These are phyloP conservation scores for Adelges cooleyi DNA, from an alignment of 1,140 invertebrate species.

Conservation along the genomic window DNA sequence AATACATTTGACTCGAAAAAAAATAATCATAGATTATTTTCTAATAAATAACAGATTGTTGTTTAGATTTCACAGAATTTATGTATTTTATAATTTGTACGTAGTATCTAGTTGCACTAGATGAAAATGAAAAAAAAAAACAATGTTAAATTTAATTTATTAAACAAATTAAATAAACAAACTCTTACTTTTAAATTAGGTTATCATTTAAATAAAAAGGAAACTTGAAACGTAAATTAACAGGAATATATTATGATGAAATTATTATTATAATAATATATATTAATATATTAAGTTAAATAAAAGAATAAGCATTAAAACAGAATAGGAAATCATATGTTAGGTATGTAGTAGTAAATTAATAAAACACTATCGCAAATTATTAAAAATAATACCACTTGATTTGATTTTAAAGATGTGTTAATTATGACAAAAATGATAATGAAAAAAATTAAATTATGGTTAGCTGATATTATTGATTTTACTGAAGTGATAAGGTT, in stretches of 20 bases:
- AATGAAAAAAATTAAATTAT: background rate
- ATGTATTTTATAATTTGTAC: no score
- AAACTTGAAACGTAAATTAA: no score
- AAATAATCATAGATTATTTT: no score
- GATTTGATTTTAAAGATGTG: background rate
- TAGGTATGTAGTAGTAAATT: constrained; percentile 9
- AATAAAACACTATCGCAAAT: constrained; percentile 4
- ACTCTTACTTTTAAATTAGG: background rate
- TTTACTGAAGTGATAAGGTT: constrained; percentile 15
- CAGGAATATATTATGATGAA: no score
- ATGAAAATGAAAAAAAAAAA: no score
- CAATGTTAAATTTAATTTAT: no score
- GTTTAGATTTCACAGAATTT: no score
- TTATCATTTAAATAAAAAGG: background rate
- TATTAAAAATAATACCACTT: constrained; percentile 22
- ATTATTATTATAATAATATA: no score
- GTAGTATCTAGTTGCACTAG: no score
- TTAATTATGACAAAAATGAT: background rate
- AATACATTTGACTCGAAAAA: no score
- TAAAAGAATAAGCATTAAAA: background rate
- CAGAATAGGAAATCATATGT: background rate
- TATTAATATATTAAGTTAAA: constrained; percentile 9
- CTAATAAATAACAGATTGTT: no score
- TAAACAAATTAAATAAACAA: no score
- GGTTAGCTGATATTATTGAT: background rate